Evolutionary conservation across 2,888 invertebrate genomes (phyloP).

Genomic region (Apotomis turbidana): DNA sequence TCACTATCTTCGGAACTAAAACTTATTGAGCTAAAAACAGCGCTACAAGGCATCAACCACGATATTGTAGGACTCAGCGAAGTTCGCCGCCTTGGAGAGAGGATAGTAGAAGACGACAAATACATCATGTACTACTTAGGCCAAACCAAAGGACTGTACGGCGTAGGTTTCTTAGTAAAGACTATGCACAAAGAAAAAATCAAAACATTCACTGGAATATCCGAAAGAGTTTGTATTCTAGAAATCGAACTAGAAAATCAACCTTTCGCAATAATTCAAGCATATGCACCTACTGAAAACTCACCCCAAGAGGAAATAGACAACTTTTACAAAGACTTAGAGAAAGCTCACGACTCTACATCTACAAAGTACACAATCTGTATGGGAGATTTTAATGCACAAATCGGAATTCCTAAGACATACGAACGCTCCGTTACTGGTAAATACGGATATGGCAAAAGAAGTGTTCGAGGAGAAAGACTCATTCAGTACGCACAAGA

Average conservation of each 20-base stretch:
- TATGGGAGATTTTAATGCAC: slow-evolving; percentile 45
- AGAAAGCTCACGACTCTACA: slow-evolving; percentile 36
- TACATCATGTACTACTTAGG: slow-evolving; percentile 45
- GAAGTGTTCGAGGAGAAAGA: slow-evolving; percentile 41
- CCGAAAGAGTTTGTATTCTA: slow-evolving; percentile 46
- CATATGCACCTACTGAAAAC: slow-evolving; percentile 44
- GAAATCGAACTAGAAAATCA: slow-evolving; percentile 44
- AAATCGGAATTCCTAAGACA: slow-evolving; percentile 41
- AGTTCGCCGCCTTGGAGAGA: slow-evolving; percentile 44
- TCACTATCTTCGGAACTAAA: slow-evolving; percentile 40
- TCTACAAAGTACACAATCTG: slow-evolving; percentile 39
- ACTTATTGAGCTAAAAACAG: slow-evolving; percentile 22
- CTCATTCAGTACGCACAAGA: slow-evolving; percentile 44
- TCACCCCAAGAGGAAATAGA: slow-evolving; percentile 46
- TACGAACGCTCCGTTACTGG: slow-evolving; percentile 36
- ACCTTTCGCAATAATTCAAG: slow-evolving; percentile 43
- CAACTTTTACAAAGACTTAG: slow-evolving; percentile 41
- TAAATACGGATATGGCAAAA: slow-evolving; percentile 40
- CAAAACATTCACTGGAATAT: slow-evolving; percentile 46
- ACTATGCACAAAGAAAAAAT: slow-evolving; percentile 45
- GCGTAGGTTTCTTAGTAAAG: slow-evolving; percentile 46
- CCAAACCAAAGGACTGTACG: slow-evolving; percentile 43
- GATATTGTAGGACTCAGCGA: slow-evolving; percentile 44
- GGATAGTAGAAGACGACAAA: slow-evolving; percentile 43
- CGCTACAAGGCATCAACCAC: slow-evolving; percentile 42